Base-by-base conservation (phyloP, 2,888 invertebrate species). In the Cephus sareptanus region DNA sequence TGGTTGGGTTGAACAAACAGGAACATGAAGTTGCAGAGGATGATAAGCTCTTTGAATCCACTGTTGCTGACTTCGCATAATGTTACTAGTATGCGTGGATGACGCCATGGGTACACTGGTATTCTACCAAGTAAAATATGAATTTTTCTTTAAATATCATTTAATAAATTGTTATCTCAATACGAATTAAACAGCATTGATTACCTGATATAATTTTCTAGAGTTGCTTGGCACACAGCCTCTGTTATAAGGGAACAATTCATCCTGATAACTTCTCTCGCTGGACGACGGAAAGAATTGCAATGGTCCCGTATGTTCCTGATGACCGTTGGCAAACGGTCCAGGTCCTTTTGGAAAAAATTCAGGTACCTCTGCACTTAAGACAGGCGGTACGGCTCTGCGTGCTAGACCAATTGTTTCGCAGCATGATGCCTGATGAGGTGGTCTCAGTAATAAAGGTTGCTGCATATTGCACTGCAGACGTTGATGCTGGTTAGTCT, bases 341-440 rank as follows among this genome's bases (percentile, higher is more conserved):
- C 35, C 74, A 34, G 34, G 83, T 3, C 82, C 80, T 75, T 91
- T 90, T 0, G 91, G 90, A 76, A 90, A 91, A 75, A 90, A 91
- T 83, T 91, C 91, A 1, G 91, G 89, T 23, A 90, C 90, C 77
- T 90, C 90, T 30, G 88, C 86, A 77, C 87, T 86, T 3, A 87
- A 73, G 15, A 79, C 74, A 11, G 79, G 79, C 30, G 76, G 76
- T 69, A 76, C 69, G 73, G 74, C n/a, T 74, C 73, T 73, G 15
- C 70, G 76, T 35, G 70, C 34, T 11, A 76, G 73, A 13, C 79
- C 76, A 13, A 76, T 70, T 11, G 79, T 68, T 12, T 83, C 73
- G 23, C 79, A 74, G 40, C 74, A 75, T 13, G 75, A 74, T 0
- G 76, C 4, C 35, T 84, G 85, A 30, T 81, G 81, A 1, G 84